Percentiles rank a stretch among this genome's conserved stretches.
Evolutionary conservation across 2,797 vertebrate species (phyloP).

Genomic region (Cichlasoma orientale): DNA sequence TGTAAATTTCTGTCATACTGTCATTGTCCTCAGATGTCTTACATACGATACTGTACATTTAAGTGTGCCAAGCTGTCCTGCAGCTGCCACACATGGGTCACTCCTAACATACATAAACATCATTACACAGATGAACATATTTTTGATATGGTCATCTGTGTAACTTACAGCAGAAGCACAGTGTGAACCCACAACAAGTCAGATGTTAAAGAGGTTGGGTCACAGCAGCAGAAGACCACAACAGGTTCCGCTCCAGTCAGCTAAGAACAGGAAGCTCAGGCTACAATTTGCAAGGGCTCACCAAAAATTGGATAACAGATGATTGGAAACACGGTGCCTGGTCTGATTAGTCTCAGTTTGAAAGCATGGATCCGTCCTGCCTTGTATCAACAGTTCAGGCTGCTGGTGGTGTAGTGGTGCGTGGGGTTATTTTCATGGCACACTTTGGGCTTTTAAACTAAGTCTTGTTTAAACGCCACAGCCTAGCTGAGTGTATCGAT

Average conservation of each 20-base stretch:
- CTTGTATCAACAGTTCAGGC: not conserved
- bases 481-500: not conserved
- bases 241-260: not conserved
- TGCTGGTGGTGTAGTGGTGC: not conserved
- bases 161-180: no score
- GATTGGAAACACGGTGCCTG: not conserved
- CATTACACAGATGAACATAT: slow-evolving; percentile 1
- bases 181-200: not conserved
- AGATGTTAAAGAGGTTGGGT: not conserved
- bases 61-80: slow-evolving; percentile 1
- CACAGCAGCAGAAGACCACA: not conserved
- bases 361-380: not conserved
- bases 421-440: no score
- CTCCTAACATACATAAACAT: not conserved
- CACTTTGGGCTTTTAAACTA: not conserved
- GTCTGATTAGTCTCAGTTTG: not conserved
- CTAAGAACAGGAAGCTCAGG: not conserved
- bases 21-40: not conserved
- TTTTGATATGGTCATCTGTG: not conserved
- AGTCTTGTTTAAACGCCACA: not conserved
- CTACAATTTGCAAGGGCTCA: not conserved
- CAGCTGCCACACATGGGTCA: slow-evolving; percentile 18
- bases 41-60: no score
- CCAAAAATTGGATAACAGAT: not conserved
- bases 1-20: slow-evolving; percentile 48